Percentiles rank a stretch among this genome's conserved stretches.
Evolutionary conservation across 1,140 invertebrate genomes (phyloP).

Genomic region (Microvelia longipes): DNA sequence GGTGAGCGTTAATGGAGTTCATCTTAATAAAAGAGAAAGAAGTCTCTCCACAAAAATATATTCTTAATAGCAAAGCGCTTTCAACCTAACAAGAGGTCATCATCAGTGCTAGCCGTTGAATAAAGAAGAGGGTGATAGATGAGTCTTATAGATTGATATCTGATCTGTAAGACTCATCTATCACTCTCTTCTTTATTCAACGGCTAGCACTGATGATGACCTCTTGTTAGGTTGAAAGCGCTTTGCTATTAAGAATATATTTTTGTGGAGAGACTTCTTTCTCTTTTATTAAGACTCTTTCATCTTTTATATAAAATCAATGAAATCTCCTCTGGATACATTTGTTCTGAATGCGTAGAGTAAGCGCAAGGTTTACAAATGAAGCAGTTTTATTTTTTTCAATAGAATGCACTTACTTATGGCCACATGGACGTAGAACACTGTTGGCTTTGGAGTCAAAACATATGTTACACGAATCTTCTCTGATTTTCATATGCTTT

Average conservation of each 20-base stretch:
- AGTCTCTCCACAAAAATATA: no score
- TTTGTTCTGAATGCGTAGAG: neutral
- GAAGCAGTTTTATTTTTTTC: neutral
- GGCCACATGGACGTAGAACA: conserved; percentile 60
- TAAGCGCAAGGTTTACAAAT: neutral
- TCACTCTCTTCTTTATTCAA: no score
- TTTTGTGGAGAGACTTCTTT: neutral
- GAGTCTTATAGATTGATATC: no score
- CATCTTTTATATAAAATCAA: neutral
- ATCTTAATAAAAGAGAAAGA: no score
- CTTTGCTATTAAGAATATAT: neutral
- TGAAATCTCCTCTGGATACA: neutral
- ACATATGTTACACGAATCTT: conserved; percentile 78
- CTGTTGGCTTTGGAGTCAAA: conserved; percentile 64
- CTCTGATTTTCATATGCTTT: conserved; percentile 54
- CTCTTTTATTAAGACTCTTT: neutral
- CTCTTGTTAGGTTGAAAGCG: neutral
- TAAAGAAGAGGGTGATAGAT: no score
- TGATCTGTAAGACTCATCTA: no score
- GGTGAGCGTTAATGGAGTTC: no score
- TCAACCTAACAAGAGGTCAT: no score
- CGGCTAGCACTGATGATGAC: no score
- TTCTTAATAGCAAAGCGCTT: no score
- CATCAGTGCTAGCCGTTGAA: no score
- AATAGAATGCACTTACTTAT: conserved; percentile 41